A percentile compares a stretch with the other conserved stretches of the same genome.
Conservation (phyloP, 2,888 invertebrate species). For the Hypomecis atomaria region DNA sequence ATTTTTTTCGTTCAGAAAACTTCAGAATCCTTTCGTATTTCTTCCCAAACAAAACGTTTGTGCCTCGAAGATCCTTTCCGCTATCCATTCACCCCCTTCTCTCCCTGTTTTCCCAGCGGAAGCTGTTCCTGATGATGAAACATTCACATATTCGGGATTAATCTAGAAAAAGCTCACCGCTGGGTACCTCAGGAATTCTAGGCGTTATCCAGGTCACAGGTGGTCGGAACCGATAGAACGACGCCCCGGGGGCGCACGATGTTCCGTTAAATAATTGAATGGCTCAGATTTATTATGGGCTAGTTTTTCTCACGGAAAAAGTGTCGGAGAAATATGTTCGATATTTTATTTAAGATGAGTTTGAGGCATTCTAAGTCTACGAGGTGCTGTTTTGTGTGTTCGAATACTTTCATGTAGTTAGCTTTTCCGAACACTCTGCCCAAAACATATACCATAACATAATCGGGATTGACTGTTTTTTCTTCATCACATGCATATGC, state of each 20-base stretch:
- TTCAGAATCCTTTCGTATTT: neutral
- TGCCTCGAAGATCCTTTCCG: neutral
- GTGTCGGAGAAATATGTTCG: neutral
- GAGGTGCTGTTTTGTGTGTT: no score
- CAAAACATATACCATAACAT: no score
- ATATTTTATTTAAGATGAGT: neutral
- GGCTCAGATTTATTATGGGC: constrained; percentile 22
- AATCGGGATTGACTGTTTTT: no score
- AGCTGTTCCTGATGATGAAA: constrained; percentile 23
- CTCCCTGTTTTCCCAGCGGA: constrained; percentile 4
- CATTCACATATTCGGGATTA: constrained; percentile 20
- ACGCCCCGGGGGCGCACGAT: constrained; percentile 9
- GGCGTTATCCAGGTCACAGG: constrained; percentile 17
- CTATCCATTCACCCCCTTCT: neutral
- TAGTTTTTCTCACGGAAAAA: constrained; percentile 10
- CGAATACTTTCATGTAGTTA: no score
- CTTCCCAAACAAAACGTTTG: constrained; percentile 5
- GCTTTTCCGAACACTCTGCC: no score
- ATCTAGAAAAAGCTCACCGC: constrained; percentile 14
- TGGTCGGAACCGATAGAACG: constrained; percentile 6
- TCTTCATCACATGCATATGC: no score
- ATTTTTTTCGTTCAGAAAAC: no score
- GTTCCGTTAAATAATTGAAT: constrained; percentile 26
- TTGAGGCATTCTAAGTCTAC: neutral
- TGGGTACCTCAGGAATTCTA: constrained; percentile 2